phyloP scores from a whole-genome alignment of 2,113 vertebrate species.

The Equus quagga region DNA sequence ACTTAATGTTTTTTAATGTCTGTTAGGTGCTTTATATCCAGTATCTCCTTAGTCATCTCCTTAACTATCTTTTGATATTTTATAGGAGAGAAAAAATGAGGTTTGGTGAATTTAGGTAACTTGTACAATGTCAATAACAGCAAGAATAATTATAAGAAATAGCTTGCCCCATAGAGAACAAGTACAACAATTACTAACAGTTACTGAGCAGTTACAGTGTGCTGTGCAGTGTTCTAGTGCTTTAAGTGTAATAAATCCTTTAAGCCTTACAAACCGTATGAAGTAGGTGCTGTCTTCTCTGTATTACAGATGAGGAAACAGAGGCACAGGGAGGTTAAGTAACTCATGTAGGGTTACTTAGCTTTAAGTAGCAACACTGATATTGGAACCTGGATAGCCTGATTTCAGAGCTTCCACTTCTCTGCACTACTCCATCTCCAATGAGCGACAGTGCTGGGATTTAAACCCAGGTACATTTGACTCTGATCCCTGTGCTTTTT shows the following conservation, averaged over 20 bases:
- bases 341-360: not conserved
- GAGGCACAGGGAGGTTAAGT: not conserved
- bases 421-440: not conserved
- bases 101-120: not conserved
- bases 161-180: not conserved
- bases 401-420: not conserved
- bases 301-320: not conserved
- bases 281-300: not conserved
- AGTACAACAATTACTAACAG: not conserved
- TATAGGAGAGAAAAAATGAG: not conserved
- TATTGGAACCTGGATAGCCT: not conserved
- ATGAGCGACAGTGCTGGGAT: not conserved
- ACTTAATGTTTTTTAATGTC: not conserved
- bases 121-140: not conserved
- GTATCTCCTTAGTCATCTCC: not conserved
- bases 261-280: not conserved
- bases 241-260: not conserved
- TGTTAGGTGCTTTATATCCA: not conserved
- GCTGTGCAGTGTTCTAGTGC: not conserved
- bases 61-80: slow-evolving; percentile 22
- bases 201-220: not conserved
- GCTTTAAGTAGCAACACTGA: not conserved
- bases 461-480: not conserved
- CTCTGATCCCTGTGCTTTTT: not conserved
- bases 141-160: not conserved